Percentiles rank a stretch among this genome's conserved stretches.
phyloP scores from a whole-genome alignment of 1,140 invertebrate genomes.

The Caenorhabditis briggsae region DNA sequence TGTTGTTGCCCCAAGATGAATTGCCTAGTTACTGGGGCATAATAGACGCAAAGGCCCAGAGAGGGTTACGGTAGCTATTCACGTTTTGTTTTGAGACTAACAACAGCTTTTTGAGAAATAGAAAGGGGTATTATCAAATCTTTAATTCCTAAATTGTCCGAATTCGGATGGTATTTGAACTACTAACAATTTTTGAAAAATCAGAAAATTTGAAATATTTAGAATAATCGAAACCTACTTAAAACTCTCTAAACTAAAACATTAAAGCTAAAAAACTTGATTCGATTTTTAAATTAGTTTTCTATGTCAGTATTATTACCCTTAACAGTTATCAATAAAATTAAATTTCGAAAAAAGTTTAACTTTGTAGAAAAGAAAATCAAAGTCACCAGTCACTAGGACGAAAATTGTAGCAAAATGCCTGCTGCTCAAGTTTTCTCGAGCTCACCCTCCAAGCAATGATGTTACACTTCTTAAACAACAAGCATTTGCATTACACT shows the following conservation, averaged over 20 bases:
- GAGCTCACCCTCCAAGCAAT: constrained; percentile 27
- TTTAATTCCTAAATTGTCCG: too few relatives aligned
- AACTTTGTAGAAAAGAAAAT: not conserved
- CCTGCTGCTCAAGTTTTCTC: constrained; percentile 35
- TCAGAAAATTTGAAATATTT: too few relatives aligned
- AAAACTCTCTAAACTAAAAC: too few relatives aligned
- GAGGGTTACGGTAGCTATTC: not conserved
- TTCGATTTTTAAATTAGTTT: too few relatives aligned
- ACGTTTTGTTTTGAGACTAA: not conserved
- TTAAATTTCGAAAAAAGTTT: not conserved
- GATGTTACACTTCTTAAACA: constrained; percentile 54
- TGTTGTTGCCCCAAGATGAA: constrained; percentile 48
- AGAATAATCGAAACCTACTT: too few relatives aligned
- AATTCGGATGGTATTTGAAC: too few relatives aligned
- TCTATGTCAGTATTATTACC: too few relatives aligned
- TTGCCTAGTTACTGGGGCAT: constrained; percentile 48
- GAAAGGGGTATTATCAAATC: too few relatives aligned
- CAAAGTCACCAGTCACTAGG: not conserved
- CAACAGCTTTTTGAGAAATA: too few relatives aligned
- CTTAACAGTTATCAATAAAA: not conserved
- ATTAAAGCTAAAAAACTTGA: too few relatives aligned
- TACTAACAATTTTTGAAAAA: too few relatives aligned
- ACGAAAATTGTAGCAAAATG: constrained; percentile 50
- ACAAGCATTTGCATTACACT: constrained; percentile 56
- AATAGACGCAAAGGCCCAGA: not conserved